Conservation (phyloP, 2,797 vertebrate genomes). For the Onychomys arenicola region DNA sequence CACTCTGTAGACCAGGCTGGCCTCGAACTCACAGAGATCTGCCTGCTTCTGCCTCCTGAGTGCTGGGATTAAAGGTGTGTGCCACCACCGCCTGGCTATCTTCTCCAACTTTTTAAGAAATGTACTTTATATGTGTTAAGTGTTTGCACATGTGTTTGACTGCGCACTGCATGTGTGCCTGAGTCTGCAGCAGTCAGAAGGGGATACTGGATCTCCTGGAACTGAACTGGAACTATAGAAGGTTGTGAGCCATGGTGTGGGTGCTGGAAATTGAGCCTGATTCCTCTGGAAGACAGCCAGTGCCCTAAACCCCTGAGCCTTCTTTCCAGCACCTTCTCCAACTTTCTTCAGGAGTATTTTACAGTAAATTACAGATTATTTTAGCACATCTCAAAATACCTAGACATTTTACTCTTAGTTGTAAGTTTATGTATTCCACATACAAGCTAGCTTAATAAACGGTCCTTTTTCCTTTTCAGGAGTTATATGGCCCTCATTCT, state of each 20-base stretch:
- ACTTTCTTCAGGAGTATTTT: constrained; percentile 31
- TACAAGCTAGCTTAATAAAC: constrained; percentile 45
- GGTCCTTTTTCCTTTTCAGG: not conserved
- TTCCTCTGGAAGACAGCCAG: not conserved
- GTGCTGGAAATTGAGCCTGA: not conserved
- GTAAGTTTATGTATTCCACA: constrained; percentile 20
- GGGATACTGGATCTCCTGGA: not conserved
- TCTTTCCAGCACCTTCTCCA: not conserved
- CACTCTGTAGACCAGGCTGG: no score
- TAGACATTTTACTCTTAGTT: constrained; percentile 11
- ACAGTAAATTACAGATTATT: constrained; percentile 61
- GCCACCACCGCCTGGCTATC: not conserved
- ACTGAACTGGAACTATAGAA: not conserved
- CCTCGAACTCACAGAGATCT: no score
- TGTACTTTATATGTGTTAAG: not conserved
- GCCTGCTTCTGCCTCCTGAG: no score
- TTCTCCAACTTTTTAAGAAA: constrained; percentile 6
- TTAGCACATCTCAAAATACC: constrained; percentile 43
- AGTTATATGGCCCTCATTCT: not conserved
- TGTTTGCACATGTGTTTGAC: not conserved
- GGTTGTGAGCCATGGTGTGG: not conserved
- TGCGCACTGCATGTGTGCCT: not conserved
- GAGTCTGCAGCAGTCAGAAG: not conserved
- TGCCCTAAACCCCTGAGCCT: not conserved
- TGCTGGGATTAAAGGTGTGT: no score